These are phyloP conservation scores for Drosophila sulfurigaster DNA, from an alignment of 1,140 invertebrate genomes.

Conservation along the genomic window DNA sequence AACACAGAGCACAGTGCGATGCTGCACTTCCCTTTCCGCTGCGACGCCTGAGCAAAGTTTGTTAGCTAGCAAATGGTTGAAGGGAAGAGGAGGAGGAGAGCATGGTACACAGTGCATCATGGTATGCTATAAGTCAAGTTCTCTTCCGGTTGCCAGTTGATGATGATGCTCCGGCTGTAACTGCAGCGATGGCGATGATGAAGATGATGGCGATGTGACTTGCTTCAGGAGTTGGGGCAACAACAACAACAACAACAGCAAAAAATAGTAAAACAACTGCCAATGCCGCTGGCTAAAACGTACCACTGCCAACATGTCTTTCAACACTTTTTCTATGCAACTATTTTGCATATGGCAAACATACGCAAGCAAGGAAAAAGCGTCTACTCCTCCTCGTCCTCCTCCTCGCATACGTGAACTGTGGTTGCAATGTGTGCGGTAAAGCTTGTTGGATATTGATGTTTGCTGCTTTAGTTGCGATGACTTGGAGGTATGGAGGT, in stretches of 20 bases:
- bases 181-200: slow-evolving; percentile 4
- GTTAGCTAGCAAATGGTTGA: slow-evolving; percentile 39
- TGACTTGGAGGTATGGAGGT: slow-evolving; percentile 31
- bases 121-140: slow-evolving; percentile 65
- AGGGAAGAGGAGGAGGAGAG: slow-evolving; percentile 5
- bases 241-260: background rate
- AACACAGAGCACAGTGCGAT: background rate
- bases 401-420: background rate
- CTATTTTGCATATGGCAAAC: slow-evolving; percentile 73
- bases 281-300: slow-evolving; percentile 47
- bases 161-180: slow-evolving; percentile 6
- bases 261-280: slow-evolving; percentile 40
- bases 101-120: background rate
- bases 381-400: no score
- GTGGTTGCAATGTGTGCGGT: slow-evolving; percentile 42
- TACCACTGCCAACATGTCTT: slow-evolving; percentile 48
- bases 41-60: slow-evolving; percentile 63
- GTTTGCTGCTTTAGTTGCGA: slow-evolving; percentile 48
- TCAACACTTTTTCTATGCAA: slow-evolving; percentile 68
- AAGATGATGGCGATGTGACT: slow-evolving; percentile 8
- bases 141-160: slow-evolving; percentile 59
- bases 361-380: background rate
- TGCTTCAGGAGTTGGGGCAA: background rate
- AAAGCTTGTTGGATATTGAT: slow-evolving; percentile 54
- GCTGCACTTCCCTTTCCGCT: slow-evolving; percentile 78